Percentiles rank a stretch among this genome's conserved stretches.
These are phyloP conservation scores for Drosophila paracracens DNA, from an alignment of 2,888 invertebrate genomes.

Conservation along the genomic window DNA sequence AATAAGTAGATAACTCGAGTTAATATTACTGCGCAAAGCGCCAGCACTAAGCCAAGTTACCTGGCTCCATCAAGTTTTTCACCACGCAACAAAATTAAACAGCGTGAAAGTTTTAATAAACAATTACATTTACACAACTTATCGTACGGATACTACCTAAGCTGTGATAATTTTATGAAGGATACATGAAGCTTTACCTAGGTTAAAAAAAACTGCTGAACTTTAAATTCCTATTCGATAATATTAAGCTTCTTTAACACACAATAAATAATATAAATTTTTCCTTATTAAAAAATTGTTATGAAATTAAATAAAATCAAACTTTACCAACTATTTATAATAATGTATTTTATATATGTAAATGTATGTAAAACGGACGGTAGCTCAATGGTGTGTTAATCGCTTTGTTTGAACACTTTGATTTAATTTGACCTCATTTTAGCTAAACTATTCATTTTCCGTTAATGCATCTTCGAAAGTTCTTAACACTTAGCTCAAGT, in stretches of 20 bases:
- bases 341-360: background rate
- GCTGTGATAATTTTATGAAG: background rate
- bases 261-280: background rate
- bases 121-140: background rate
- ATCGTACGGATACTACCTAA: background rate
- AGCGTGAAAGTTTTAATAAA: background rate
- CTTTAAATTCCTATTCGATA: background rate
- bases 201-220: background rate
- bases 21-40: slow-evolving; percentile 12
- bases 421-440: background rate
- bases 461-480: background rate
- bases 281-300: background rate
- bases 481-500: background rate
- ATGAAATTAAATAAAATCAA: background rate
- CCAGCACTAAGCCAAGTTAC: background rate
- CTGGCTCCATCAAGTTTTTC: background rate
- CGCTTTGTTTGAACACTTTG: background rate
- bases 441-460: background rate
- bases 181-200: background rate
- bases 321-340: background rate
- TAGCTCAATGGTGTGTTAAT: background rate
- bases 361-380: background rate
- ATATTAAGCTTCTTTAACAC: background rate
- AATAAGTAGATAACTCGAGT: slow-evolving; percentile 32
- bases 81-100: background rate